Evolutionary conservation across 37 sponge, comb jelly and placozoan species (phyloP).

Genomic region (Hormiphora californensis): DNA sequence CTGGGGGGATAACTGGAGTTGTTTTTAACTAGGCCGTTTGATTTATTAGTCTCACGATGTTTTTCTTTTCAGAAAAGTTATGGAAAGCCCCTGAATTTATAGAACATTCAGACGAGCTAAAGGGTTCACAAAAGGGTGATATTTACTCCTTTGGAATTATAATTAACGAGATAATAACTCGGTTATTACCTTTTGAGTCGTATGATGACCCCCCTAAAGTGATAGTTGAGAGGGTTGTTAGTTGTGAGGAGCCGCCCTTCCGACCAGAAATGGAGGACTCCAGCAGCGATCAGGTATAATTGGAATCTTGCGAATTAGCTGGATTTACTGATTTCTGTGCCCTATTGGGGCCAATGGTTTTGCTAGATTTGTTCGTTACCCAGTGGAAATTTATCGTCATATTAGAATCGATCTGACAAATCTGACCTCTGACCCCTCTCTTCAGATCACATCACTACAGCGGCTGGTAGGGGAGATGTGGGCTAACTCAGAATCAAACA

Average conservation of each 20-base stretch:
- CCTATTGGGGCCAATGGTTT: no score
- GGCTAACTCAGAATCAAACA: background rate
- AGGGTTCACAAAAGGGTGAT: constrained; percentile 5
- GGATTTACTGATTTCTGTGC: no score
- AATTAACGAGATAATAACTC: constrained; percentile 20
- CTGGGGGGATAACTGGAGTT: no score
- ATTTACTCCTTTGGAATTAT: constrained; percentile 55
- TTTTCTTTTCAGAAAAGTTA: background rate
- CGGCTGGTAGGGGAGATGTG: constrained; percentile 5
- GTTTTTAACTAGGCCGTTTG: no score
- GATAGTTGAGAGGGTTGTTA: background rate
- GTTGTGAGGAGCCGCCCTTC: background rate
- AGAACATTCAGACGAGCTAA: background rate
- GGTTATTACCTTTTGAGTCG: background rate
- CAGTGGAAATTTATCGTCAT: no score
- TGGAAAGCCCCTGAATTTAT: constrained; percentile 9
- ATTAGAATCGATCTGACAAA: no score
- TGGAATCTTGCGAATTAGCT: background rate
- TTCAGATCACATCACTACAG: background rate
- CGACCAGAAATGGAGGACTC: constrained; percentile 16
- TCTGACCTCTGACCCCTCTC: background rate
- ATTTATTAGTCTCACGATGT: no score
- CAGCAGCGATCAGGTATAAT: background rate
- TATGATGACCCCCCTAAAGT: background rate
- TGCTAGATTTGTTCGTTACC: no score